phyloP scores from a whole-genome alignment of 2,113 vertebrate genomes.

The Coturnix japonica region DNA sequence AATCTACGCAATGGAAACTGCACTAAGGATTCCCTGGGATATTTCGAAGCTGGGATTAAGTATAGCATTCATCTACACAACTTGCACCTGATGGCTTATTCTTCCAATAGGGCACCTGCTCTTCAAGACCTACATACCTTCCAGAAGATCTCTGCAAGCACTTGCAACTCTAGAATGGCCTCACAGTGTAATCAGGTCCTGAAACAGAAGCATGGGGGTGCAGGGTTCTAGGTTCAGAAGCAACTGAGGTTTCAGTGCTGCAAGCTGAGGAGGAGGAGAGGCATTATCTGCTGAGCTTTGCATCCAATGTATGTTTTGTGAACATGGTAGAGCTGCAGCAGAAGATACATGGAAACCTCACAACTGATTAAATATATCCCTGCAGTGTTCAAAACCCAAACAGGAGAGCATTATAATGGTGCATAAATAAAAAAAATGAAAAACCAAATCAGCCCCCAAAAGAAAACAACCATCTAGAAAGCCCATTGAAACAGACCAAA shows the following conservation, averaged over 20 bases:
- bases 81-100: background rate
- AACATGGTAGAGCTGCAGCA: background rate
- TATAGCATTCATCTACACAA: background rate
- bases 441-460: background rate
- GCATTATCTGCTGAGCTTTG: background rate
- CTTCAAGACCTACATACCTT: background rate
- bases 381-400: background rate
- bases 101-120: background rate
- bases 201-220: background rate
- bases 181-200: background rate
- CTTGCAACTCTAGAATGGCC: background rate
- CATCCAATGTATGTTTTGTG: background rate
- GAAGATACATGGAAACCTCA: constrained; percentile 15
- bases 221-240: background rate
- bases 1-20: background rate
- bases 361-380: constrained; percentile 11
- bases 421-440: background rate
- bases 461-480: background rate
- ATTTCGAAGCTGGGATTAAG: background rate
- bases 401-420: background rate
- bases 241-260: background rate
- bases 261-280: background rate
- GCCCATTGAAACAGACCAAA: background rate
- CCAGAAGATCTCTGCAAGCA: background rate
- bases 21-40: background rate